phyloP scores from a whole-genome alignment of 1,140 invertebrate species.

The Penaeus vannamei region DNA sequence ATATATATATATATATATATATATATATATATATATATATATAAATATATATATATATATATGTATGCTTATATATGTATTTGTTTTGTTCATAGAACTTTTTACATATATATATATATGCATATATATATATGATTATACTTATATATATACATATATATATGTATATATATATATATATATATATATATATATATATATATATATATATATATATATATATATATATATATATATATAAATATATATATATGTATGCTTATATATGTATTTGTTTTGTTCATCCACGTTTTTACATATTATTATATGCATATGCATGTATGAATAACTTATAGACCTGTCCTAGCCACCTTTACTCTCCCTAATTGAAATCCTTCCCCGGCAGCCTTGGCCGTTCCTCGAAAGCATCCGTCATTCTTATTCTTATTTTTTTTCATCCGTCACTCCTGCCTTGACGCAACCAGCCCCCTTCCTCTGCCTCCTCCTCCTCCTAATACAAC shows the following conservation, averaged over 20 bases:
- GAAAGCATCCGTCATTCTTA: too few species aligned
- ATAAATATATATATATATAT: constrained; percentile 14
- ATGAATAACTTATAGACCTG: too few species aligned
- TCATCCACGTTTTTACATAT: too few species aligned
- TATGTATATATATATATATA: not conserved
- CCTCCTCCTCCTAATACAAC: too few species aligned
- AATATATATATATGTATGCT: not conserved
- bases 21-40: not conserved
- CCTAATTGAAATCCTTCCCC: too few species aligned
- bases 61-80: constrained; percentile 1
- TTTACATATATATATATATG: not conserved
- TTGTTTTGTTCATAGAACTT: not conserved
- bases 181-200: not conserved
- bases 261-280: not conserved
- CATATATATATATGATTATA: not conserved
- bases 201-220: not conserved
- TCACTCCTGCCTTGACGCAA: too few species aligned
- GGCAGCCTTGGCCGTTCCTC: too few species aligned
- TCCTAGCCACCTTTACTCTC: too few species aligned
- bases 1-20: not conserved
- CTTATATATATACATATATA: constrained; percentile 33
- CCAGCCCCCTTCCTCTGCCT: too few species aligned
- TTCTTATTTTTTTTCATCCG: too few species aligned
- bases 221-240: not conserved
- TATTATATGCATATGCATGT: too few species aligned